Evolutionary conservation across 2,113 vertebrate species (phyloP), one percentile per base, ranked within the genome.

Genomic region (Tupaia tana): DNA sequence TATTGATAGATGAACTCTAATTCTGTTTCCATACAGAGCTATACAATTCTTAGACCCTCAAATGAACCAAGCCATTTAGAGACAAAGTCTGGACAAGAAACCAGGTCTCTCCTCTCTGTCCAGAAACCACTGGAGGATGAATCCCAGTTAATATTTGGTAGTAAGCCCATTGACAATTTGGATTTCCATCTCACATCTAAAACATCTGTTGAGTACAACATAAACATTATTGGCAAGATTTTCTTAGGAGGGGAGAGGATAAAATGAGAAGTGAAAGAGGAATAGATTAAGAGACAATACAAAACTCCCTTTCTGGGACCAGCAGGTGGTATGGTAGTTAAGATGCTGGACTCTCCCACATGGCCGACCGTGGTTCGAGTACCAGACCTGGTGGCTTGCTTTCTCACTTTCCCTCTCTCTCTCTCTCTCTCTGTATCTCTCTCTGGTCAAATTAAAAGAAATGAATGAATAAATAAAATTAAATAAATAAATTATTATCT

Each of bases 171-270:
- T 11, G 79, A 25, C 25, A 34, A 54, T 94, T 79, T 94, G 25
- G 25, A 87, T 90, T 80, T 94, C 92, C 61, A 87, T 1, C 52
- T 77, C 63, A 89, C 27, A 34, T 52, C 70, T 58, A 88, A 92
- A 92, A 79, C 1, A 84, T 64, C 59, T 66, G 27, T 24, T 95
- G 58, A 92, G 86, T 5, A 93, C 11, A 43, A 61, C n/a, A 20
- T 34, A 94, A 75, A 66, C 61, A 85, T 24, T 67, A 56, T 61
- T 67, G 58, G 84, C 34, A n/a, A 0, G 77, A 20, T 34, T 90
- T 80, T 75, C 63, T 34, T 18, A 18, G 19, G 27, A 86, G 7
- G 78, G 11, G 10, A 83, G 2, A 27, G 31, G 16, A 31, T 81
- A 2, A 1, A 4, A 10, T 1, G 10, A 83, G 1, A 29, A 10